phyloP scores from a whole-genome alignment of 2,888 invertebrate species.

The Phanerotoma sp. region DNA sequence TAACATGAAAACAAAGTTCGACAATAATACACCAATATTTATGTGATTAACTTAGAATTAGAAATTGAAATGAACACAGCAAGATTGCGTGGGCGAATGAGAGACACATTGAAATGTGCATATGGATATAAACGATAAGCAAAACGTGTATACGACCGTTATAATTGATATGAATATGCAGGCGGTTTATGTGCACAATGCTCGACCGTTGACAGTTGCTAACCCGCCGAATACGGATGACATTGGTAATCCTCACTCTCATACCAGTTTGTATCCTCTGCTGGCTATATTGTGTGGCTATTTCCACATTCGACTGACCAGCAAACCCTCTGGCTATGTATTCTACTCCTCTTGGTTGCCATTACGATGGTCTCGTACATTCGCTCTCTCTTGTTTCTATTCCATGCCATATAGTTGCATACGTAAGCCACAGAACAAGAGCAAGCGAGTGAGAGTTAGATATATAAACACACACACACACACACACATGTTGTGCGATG shows the following conservation, averaged over 20 bases:
- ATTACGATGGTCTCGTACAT: slow-evolving; percentile 29
- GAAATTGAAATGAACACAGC: background rate
- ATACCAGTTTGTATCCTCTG: slow-evolving; percentile 44
- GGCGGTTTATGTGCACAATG: slow-evolving; percentile 2
- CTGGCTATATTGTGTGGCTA: slow-evolving; percentile 44
- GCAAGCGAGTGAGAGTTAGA: slow-evolving; percentile 16
- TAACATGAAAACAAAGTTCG: background rate
- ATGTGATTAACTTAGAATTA: background rate
- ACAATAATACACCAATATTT: background rate
- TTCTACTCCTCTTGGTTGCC: slow-evolving; percentile 30
- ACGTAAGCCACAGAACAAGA: slow-evolving; percentile 1
- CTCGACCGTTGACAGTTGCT: slow-evolving; percentile 52
- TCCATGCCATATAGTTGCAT: too few species aligned
- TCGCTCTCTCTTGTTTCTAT: slow-evolving; percentile 8
- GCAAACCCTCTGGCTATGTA: slow-evolving; percentile 25
- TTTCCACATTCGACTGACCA: slow-evolving; percentile 41
- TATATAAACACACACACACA: too few species aligned
- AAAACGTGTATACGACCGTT: background rate
- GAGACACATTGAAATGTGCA: background rate
- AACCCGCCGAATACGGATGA: slow-evolving; percentile 55
- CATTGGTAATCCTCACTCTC: slow-evolving; percentile 55
- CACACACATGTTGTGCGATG: slow-evolving; percentile 15
- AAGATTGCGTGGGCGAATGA: background rate
- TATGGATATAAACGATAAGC: background rate
- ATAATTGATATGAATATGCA: slow-evolving; percentile 15